Conservation (phyloP, 53 echinoderm and acorn worm genomes). For the Patiria pectinifera region DNA sequence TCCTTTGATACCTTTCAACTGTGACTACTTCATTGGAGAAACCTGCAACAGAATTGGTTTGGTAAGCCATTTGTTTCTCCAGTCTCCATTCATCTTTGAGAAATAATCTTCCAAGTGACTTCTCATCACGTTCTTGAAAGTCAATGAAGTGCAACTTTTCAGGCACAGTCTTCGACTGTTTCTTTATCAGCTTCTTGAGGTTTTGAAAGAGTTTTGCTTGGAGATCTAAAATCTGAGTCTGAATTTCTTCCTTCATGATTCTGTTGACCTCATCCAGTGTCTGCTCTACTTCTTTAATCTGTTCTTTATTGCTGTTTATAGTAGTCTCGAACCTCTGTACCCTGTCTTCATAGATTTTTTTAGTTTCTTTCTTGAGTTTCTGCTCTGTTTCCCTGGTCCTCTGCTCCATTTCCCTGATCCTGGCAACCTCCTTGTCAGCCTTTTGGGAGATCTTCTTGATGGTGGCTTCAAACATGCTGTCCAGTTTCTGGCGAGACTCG, state of each 20-base stretch:
- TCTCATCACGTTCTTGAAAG: constrained; percentile 3
- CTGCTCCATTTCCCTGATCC: too few species aligned
- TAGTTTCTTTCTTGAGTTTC: constrained; percentile 16
- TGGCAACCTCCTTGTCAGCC: constrained; percentile 30
- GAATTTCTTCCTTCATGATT: too few species aligned
- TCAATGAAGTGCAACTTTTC: neutral
- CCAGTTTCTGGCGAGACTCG: constrained; percentile 19
- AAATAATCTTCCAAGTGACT: neutral
- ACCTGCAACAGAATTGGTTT: too few species aligned
- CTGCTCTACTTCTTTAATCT: neutral
- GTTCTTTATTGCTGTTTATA: too few species aligned
- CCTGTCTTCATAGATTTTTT: constrained; percentile 18
- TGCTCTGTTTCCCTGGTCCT: neutral
- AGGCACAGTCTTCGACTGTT: neutral
- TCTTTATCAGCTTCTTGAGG: neutral
- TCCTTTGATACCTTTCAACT: too few species aligned
- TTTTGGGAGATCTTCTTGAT: constrained; percentile 19
- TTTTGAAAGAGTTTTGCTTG: neutral
- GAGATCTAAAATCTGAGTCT: neutral
- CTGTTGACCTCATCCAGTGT: constrained; percentile 16
- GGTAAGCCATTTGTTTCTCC: too few species aligned
- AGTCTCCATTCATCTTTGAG: neutral
- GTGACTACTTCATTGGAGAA: too few species aligned
- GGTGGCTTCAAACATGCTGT: constrained; percentile 7
- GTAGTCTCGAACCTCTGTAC: constrained; percentile 9